Base-by-base conservation (phyloP, 2,888 invertebrate species). In the Hydroisotoma schaefferi region DNA sequence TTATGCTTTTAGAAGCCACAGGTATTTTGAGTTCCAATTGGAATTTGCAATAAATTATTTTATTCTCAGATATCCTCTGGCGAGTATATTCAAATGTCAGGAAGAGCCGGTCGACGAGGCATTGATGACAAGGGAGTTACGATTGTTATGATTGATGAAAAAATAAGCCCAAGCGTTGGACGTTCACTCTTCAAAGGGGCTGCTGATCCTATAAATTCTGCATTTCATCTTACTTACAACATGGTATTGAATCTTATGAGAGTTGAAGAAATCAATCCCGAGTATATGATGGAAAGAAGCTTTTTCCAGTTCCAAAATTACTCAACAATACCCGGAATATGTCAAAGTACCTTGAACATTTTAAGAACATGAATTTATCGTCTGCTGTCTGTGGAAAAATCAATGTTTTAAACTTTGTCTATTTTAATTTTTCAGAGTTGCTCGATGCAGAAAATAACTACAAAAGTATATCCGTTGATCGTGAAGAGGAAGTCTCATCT, bases 301-400 rank as follows among this genome's bases (percentile, higher is more conserved):
- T 99, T 99, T 80, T 95, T 87, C 78, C 99, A 99, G 78, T 99
- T 99, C 76, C 99, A 99, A 80, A 99, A 98, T 80, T 97, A 95
- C 79, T 86, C 94, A 0, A 84, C 88, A 18, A 92, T 99, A 74
- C 99, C 99, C 0, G 86, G 86, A 44, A 82, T 97, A 15, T 86
- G 88, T 74, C 86, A 92, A 68, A 85, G 93, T 91, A 79, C 81
- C 84, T 81, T 68, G 23, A 15, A 20, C 26, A 40, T 10, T 22
- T 40, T 1, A 27, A 10, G 3, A 28, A n/a, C 8, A 43, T 12
- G 25, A 26, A 5, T 20, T 23, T 22, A 10, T 20, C 47, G 15
- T 23, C 25, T 47, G 25, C 25, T 47, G 5, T 8, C 5, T 23
- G 8, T 51, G 51, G 12, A 51, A 12, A n/a, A n/a, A n/a, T n/a